Conservation (phyloP, 2,888 invertebrate genomes). For the Luperina nickerlii region DNA sequence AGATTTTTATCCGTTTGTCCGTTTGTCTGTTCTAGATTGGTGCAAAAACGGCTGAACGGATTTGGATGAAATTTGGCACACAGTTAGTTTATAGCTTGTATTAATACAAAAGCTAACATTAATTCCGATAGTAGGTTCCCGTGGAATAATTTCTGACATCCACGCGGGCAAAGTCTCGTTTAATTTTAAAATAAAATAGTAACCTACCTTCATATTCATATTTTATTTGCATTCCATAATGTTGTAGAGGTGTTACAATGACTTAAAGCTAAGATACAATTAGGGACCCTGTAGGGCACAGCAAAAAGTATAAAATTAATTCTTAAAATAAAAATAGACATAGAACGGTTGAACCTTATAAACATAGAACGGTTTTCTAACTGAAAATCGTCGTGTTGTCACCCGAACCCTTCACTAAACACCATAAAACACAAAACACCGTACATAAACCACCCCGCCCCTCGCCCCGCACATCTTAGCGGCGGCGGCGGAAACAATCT, state of each 20-base stretch:
- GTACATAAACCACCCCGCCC: slow-evolving; percentile 17
- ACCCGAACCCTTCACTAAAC: slow-evolving; percentile 24
- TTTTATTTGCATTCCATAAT: no score
- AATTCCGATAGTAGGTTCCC: not conserved
- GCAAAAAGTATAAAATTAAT: no score
- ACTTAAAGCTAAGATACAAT: no score
- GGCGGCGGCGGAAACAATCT: slow-evolving; percentile 38
- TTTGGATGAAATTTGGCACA: not conserved
- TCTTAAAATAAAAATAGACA: no score
- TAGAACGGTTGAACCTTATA: not conserved
- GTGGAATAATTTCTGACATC: not conserved
- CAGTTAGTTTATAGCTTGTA: not conserved
- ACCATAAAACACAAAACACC: slow-evolving; percentile 25
- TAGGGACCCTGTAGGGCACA: no score
- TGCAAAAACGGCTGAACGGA: not conserved
- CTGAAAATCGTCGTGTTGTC: slow-evolving; percentile 11
- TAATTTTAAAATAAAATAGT: not conserved
- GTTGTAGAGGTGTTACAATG: no score
- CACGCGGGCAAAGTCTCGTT: no score
- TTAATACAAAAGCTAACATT: no score
- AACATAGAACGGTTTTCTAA: not conserved
- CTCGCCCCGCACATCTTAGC: slow-evolving; percentile 13
- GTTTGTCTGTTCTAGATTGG: no score
- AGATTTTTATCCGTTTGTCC: not conserved
- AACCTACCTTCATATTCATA: no score